Conservation (phyloP, 2,113 vertebrate genomes). For the Calonectris borealis region DNA sequence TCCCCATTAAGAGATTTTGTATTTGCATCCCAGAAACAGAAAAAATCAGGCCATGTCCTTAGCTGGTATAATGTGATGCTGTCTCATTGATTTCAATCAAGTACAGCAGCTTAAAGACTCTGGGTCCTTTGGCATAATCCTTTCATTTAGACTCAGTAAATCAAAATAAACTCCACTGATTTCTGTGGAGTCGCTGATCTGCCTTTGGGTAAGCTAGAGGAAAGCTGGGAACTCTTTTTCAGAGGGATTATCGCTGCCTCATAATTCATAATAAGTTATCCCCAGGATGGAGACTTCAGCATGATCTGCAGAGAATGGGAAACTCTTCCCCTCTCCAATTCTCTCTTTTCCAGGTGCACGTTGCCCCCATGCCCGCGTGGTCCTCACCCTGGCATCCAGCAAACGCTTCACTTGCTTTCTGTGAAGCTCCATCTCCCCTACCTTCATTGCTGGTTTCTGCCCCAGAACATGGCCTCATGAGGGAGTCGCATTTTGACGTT, state of each 20-base stretch:
- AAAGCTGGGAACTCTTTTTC: neutral
- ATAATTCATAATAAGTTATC: neutral
- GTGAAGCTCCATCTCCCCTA: neutral
- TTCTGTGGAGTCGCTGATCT: neutral
- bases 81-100: neutral
- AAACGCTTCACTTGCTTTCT: accelerated
- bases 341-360: neutral
- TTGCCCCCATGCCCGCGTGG: accelerated
- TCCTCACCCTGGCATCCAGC: neutral
- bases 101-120: neutral
- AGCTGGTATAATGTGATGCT: neutral
- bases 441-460: neutral
- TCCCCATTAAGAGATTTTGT: neutral
- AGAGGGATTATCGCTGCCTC: neutral
- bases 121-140: neutral
- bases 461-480: neutral
- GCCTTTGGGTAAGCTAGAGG: neutral
- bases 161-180: neutral
- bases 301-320: neutral
- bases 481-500: neutral
- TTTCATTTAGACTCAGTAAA: neutral
- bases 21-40: neutral
- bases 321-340: neutral
- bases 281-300: neutral
- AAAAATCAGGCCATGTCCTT: neutral